Conservation (phyloP, 1,140 invertebrate species). For the Dendroctonus ponderosae region DNA sequence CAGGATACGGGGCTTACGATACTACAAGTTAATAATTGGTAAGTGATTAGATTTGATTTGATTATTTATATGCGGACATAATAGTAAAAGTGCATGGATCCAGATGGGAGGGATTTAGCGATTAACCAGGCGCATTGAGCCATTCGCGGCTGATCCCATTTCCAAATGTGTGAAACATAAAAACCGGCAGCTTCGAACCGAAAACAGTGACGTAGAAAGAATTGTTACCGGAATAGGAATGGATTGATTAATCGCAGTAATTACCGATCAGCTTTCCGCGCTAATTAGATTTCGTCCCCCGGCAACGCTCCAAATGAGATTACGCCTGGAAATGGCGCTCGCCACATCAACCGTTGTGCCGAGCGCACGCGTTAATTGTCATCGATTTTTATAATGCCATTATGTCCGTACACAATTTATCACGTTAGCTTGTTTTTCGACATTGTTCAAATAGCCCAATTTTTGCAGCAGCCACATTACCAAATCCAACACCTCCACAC, state of each 20-base stretch:
- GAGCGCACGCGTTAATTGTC: conserved; percentile 50
- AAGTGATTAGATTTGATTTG: conserved; percentile 57
- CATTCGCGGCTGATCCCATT: background rate
- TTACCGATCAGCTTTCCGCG: conserved; percentile 52
- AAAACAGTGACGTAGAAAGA: conserved; percentile 36
- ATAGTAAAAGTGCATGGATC: too few relatives aligned
- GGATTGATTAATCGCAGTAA: conserved; percentile 52
- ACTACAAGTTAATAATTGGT: conserved; percentile 99
- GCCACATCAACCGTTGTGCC: conserved; percentile 43
- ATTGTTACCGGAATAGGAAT: conserved; percentile 46
- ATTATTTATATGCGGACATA: too few relatives aligned
- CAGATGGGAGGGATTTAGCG: background rate
- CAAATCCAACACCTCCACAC: too few relatives aligned
- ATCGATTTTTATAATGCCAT: conserved; percentile 51
- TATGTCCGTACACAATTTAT: conserved; percentile 48
- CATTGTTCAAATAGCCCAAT: conserved; percentile 7
- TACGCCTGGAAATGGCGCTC: conserved; percentile 49
- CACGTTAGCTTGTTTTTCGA: conserved; percentile 36
- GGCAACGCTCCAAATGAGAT: conserved; percentile 48
- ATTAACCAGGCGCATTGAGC: background rate
- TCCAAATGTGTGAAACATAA: too few relatives aligned
- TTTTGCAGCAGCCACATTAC: background rate
- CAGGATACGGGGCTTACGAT: conserved; percentile 99
- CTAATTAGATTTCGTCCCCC: conserved; percentile 52
- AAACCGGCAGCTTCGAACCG: too few relatives aligned